Percentiles rank a stretch among this genome's conserved stretches.
These are phyloP conservation scores for Dynastes tityus DNA, from an alignment of 2,888 invertebrate species.

Conservation along the genomic window DNA sequence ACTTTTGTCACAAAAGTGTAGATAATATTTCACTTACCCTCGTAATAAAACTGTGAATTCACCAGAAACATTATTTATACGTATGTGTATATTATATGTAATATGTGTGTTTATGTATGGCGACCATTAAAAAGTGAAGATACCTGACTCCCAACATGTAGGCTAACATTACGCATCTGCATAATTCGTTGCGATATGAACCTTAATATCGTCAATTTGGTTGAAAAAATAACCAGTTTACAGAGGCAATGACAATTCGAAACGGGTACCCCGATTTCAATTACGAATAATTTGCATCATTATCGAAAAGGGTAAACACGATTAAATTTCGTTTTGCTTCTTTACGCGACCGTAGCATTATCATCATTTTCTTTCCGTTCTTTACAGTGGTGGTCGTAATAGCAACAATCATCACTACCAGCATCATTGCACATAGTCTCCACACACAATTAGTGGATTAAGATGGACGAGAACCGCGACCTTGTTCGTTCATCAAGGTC, in stretches of 20 bases:
- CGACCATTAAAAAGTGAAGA: background rate
- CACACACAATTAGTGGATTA: conserved; percentile 25
- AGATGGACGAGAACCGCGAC: conserved; percentile 18
- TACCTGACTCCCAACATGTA: background rate
- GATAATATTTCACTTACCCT: too few relatives aligned
- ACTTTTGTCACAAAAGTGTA: too few relatives aligned
- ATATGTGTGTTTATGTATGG: background rate
- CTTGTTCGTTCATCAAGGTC: conserved; percentile 32
- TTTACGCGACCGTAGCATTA: background rate
- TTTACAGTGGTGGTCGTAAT: conserved; percentile 1
- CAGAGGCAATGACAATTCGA: background rate
- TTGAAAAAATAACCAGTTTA: background rate
- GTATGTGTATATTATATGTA: too few relatives aligned
- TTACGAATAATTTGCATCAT: conserved; percentile 6
- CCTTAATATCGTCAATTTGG: background rate
- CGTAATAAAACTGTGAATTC: too few relatives aligned
- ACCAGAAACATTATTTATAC: too few relatives aligned
- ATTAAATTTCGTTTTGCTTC: conserved; percentile 7
- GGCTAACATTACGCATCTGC: background rate
- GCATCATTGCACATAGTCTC: background rate
- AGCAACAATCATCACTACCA: conserved; percentile 10
- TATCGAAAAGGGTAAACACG: conserved; percentile 13
- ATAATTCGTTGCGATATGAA: background rate
- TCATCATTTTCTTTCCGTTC: background rate
- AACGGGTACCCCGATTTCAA: conserved; percentile 1